phyloP scores from a whole-genome alignment of 2,113 vertebrate genomes.

The Onychorhynchus coronatus region DNA sequence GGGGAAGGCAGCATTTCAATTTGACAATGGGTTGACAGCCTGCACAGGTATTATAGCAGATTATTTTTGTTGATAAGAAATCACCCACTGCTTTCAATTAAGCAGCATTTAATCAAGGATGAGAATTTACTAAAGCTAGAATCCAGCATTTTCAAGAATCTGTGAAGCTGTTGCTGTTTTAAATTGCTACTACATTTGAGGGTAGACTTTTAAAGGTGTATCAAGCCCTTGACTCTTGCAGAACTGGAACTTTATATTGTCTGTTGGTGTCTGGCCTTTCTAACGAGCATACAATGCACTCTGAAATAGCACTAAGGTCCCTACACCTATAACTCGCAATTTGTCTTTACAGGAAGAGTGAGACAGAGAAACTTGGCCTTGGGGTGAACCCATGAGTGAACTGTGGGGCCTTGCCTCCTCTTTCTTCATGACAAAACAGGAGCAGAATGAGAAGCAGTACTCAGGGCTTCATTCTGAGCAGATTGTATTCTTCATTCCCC shows the following conservation, averaged over 20 bases:
- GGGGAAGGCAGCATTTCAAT: background rate
- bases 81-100: background rate
- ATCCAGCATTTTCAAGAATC: background rate
- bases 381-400: background rate
- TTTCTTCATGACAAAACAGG: background rate
- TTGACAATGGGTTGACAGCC: background rate
- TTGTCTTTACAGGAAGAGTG: background rate
- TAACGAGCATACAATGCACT: background rate
- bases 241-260: background rate
- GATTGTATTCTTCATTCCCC: background rate
- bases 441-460: background rate
- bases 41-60: background rate
- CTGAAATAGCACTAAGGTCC: background rate
- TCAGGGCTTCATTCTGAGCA: background rate
- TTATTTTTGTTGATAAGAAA: conserved; percentile 19
- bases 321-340: background rate
- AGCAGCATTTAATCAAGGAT: background rate
- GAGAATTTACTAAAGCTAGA: background rate
- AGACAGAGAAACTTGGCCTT: background rate
- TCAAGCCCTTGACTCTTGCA: background rate
- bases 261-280: background rate
- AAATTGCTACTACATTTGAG: background rate
- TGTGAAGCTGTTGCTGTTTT: background rate
- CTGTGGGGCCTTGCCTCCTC: background rate
- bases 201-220: background rate